Percentiles rank a stretch among this genome's conserved stretches.
phyloP scores from a whole-genome alignment of 2,888 invertebrate species.

The Anorthoa munda region DNA sequence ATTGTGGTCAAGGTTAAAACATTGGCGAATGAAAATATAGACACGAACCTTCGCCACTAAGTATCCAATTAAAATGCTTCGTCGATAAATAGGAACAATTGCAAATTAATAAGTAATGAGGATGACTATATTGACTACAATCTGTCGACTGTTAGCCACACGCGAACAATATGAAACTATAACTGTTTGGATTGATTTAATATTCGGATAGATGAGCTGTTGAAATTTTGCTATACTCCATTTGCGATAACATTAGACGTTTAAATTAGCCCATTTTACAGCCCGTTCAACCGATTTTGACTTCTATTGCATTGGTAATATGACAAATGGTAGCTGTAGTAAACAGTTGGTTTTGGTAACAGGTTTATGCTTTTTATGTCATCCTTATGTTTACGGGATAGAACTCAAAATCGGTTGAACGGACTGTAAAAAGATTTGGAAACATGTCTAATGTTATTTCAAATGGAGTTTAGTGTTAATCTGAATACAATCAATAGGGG shows the following conservation, averaged over 20 bases:
- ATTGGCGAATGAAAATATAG: slow-evolving; percentile 69
- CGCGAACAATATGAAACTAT: slow-evolving; percentile 31
- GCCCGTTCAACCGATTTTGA: too few species aligned
- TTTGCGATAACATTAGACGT: too few species aligned
- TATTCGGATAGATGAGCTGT: not conserved
- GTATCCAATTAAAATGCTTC: slow-evolving; percentile 67
- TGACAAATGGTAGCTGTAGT: too few species aligned
- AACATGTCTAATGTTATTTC: too few species aligned
- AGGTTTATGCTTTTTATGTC: too few species aligned
- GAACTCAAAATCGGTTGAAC: too few species aligned
- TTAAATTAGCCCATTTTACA: too few species aligned
- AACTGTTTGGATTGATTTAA: slow-evolving; percentile 49
- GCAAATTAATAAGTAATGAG: slow-evolving; percentile 53
- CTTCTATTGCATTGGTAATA: too few species aligned
- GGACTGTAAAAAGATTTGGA: too few species aligned
- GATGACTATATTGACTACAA: slow-evolving; percentile 40
- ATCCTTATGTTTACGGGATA: too few species aligned
- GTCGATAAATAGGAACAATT: slow-evolving; percentile 64
- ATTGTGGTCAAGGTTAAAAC: slow-evolving; percentile 72
- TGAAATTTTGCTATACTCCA: slow-evolving; percentile 32
- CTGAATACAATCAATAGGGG: not conserved
- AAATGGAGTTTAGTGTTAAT: too few species aligned
- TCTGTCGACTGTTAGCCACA: slow-evolving; percentile 17
- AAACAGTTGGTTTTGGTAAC: too few species aligned
- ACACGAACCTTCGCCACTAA: slow-evolving; percentile 62